Evolutionary conservation across 2,113 vertebrate species (phyloP).

Genomic region (Oophaga pumilio): DNA sequence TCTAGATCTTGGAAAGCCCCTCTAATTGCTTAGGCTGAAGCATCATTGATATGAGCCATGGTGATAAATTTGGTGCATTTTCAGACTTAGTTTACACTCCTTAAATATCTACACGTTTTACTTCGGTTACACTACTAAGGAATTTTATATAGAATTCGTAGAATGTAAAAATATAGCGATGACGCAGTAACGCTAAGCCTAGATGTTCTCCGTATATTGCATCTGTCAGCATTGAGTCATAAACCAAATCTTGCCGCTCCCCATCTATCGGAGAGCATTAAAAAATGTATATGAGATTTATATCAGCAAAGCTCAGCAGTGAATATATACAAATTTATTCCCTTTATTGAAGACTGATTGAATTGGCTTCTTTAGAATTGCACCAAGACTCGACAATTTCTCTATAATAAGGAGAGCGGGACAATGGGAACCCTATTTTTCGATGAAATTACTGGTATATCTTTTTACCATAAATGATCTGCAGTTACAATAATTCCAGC

Average conservation of each 20-base stretch:
- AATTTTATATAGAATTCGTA: neutral
- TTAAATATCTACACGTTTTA: neutral
- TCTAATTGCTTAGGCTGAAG: no score
- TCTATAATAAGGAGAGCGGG: neutral
- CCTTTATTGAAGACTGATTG: neutral
- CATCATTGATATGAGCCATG: no score
- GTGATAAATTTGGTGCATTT: no score
- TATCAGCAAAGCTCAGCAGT: neutral
- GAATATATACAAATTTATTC: neutral
- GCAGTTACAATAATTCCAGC: neutral
- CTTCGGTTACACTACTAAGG: no score
- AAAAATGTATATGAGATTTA: neutral
- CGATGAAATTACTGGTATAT: neutral
- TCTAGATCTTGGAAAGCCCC: no score
- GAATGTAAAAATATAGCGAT: neutral
- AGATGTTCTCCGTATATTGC: neutral
- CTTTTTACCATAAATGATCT: neutral
- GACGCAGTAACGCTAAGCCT: neutral
- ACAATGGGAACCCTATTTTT: conserved; percentile 2
- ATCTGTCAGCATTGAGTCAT: neutral
- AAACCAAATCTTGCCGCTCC: neutral
- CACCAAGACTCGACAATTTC: neutral
- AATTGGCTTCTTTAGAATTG: conserved; percentile 4
- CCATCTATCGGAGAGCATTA: neutral
- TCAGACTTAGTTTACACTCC: no score